phyloP scores from a whole-genome alignment of 2,797 vertebrate genomes.

The Heteromormyrus szaboi region DNA sequence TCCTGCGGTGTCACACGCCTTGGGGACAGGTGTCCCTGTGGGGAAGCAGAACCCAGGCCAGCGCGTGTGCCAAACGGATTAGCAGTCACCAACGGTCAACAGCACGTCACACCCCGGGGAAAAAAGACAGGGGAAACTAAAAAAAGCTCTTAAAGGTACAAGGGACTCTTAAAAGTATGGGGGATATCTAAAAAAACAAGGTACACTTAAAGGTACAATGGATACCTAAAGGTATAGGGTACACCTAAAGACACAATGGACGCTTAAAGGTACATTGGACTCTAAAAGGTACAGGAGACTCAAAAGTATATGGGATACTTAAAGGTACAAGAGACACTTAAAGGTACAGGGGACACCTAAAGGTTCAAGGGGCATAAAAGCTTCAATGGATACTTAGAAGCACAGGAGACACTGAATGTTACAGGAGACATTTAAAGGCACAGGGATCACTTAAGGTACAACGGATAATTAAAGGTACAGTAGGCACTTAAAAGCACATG shows the following conservation, averaged over 20 bases:
- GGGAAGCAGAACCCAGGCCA: neutral
- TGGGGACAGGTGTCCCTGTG: constrained; percentile 4
- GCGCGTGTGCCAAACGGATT: neutral
- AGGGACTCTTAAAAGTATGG: neutral
- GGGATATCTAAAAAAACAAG: neutral
- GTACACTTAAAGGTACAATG: neutral
- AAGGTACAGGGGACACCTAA: neutral
- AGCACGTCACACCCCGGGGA: neutral
- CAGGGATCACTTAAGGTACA: neutral
- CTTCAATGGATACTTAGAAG: neutral
- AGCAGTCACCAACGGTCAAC: neutral
- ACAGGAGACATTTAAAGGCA: neutral
- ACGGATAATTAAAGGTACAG: neutral
- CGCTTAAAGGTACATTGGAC: neutral
- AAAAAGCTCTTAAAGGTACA: neutral
- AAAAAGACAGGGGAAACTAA: neutral
- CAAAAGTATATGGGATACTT: neutral
- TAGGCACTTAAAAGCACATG: neutral
- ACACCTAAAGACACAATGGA: neutral
- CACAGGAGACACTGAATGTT: neutral
- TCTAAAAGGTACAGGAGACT: neutral
- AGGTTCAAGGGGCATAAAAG: neutral
- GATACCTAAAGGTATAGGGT: neutral
- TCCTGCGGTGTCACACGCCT: neutral
- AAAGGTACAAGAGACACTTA: neutral